Base-by-base conservation (phyloP, 1,140 invertebrate genomes). In the Cydia amplana region DNA sequence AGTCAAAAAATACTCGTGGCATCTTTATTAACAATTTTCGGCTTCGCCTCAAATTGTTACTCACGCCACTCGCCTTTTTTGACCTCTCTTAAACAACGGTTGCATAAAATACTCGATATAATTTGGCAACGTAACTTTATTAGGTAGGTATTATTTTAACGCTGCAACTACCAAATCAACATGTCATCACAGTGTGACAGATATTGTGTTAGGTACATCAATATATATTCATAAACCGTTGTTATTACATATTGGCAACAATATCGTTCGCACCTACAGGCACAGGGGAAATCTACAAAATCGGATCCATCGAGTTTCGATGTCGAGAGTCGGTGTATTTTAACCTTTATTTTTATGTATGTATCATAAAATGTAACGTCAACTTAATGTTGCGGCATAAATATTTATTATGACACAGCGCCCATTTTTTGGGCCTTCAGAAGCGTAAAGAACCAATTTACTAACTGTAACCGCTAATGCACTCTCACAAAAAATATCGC, bases 271-370 rank as follows among this genome's bases (percentile, higher is more conserved):
- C 64, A 70, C 32, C 65, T 70, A 43, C 28, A 32, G 64, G n/a
- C 65, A 40, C 65, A 5, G n/a, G 65, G 65, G 65, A 70, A 70
- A 70, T 70, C 65, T 70, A 65, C 25, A n/a, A 32, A 28, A 32
- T 18, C n/a, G 16, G 28, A 70, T 70, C 40, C 65, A 70, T 70
- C 65, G 32, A 9, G 28, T 70, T 36, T 18, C 16, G 28, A 32
- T 36, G 32, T 36, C 65, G 40, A 40, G 7, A 40, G 14, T 20
- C 28, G 64, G 6, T 32, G 12, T 7, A 64, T 64, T n/a, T 23
- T 2, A 32, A 16, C 23, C 3, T 14, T 25, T 60, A 23, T 1
- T 60, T 60, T 60, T 60, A 23, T 23, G 51, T 55, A 2, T 18
- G 16, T 16, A 55, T 60, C 9, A 10, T 60, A 23, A 23, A 60